phyloP scores from a whole-genome alignment of 2,888 invertebrate genomes.

The Epirrhoe tristata region DNA sequence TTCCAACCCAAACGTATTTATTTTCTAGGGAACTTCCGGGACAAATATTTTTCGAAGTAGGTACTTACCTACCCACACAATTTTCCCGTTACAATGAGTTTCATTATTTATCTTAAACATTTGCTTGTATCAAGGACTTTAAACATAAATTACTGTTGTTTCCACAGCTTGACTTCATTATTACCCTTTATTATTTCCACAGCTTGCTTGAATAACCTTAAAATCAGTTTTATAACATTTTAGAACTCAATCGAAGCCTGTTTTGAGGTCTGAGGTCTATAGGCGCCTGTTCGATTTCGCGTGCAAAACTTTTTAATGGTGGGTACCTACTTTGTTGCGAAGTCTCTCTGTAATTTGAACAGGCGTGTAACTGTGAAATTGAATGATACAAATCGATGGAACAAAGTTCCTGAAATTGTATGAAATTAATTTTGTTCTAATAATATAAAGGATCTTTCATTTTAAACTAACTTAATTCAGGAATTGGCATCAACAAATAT shows the following conservation, averaged over 20 bases:
- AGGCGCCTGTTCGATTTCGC: constrained; percentile 16
- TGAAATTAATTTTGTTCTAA: background rate
- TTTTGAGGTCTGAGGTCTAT: background rate
- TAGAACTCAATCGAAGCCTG: background rate
- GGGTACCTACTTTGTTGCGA: too few relatives aligned
- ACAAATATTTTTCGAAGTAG: background rate
- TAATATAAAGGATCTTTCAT: too few relatives aligned
- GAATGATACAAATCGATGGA: constrained; percentile 24
- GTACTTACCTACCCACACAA: background rate
- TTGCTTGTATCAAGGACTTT: background rate
- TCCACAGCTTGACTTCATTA: background rate
- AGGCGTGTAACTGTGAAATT: constrained; percentile 25
- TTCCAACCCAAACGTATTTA: background rate
- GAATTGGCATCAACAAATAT: background rate
- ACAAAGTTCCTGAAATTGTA: constrained; percentile 9
- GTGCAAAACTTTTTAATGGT: constrained; percentile 32
- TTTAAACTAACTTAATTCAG: too few relatives aligned
- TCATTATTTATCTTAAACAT: background rate
- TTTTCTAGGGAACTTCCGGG: background rate
- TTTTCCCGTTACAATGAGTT: background rate
- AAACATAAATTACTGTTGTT: background rate
- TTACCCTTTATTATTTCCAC: too few relatives aligned
- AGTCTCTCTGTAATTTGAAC: constrained; percentile 26
- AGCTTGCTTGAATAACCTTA: background rate
- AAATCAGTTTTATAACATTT: constrained; percentile 1